Conservation (phyloP, 2,113 vertebrate genomes). For the Urocynchramus pylzowi region DNA sequence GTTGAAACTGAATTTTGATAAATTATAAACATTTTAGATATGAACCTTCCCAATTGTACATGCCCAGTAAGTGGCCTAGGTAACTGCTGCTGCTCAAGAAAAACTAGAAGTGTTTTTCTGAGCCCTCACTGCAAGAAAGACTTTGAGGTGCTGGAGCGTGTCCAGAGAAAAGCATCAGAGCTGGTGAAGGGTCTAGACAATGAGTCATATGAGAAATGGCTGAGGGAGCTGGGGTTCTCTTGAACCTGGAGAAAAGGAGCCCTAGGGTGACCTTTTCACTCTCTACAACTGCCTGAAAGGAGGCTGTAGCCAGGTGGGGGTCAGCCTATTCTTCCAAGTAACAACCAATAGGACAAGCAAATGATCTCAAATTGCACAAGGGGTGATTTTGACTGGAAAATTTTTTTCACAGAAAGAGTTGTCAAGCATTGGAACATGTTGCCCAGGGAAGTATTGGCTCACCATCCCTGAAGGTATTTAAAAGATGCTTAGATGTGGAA, state of each 20-base stretch:
- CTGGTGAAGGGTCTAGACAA: neutral
- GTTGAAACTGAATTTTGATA: neutral
- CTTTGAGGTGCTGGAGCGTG: neutral
- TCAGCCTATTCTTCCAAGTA: neutral
- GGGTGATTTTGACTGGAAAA: neutral
- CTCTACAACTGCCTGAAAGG: neutral
- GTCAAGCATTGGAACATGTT: neutral
- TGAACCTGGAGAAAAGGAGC: neutral
- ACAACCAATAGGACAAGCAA: neutral
- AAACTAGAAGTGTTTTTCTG: neutral
- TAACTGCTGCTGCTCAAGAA: neutral
- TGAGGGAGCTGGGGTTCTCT: neutral
- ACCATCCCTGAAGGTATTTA: neutral
- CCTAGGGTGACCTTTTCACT: neutral
- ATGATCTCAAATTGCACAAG: neutral
- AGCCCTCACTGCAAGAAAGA: neutral
- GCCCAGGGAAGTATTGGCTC: neutral
- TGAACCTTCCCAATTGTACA: neutral
- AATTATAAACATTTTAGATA: neutral
- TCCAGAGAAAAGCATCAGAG: neutral
- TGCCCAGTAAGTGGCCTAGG: neutral
- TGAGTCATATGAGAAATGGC: neutral
- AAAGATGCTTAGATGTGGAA: neutral
- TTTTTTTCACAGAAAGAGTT: neutral
- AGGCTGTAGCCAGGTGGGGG: neutral